phyloP scores from a whole-genome alignment of 1,140 invertebrate species.

The Lepidurus couesii region DNA sequence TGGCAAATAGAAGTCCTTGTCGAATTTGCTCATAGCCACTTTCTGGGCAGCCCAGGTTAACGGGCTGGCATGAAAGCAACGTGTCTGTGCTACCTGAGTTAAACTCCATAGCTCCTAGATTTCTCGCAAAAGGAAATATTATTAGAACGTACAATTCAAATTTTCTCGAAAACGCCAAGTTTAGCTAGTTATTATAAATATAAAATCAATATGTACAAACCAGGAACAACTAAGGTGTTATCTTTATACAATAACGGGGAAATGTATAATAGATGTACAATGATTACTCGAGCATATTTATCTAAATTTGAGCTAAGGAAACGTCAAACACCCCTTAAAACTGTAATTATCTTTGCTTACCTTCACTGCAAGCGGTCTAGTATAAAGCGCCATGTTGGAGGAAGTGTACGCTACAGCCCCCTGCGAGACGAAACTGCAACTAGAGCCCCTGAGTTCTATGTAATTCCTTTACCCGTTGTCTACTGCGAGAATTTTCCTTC shows the following conservation, averaged over 20 bases:
- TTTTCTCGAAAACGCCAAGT: background rate
- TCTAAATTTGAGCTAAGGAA: no score
- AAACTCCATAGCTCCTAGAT: constrained; percentile 46
- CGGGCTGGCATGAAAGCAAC: constrained; percentile 68
- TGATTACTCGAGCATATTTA: no score
- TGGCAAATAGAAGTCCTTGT: constrained; percentile 68
- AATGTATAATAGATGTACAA: no score
- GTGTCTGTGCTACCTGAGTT: constrained; percentile 58
- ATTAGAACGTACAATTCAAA: background rate
- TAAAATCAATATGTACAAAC: no score
- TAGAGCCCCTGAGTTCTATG: background rate
- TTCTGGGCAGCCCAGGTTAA: constrained; percentile 59
- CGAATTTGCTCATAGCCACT: constrained; percentile 94
- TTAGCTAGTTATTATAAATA: background rate
- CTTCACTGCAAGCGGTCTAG: constrained; percentile 7
- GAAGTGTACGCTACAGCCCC: background rate
- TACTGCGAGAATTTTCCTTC: background rate
- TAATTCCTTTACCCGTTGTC: background rate
- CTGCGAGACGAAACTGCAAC: background rate
- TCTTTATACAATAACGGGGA: no score
- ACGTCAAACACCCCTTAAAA: background rate
- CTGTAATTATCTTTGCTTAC: background rate
- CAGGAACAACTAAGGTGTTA: no score
- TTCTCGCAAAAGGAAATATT: background rate
- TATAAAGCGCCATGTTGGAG: constrained; percentile 14